Conservation (phyloP, 2,797 vertebrate genomes). For the Channa striata region DNA sequence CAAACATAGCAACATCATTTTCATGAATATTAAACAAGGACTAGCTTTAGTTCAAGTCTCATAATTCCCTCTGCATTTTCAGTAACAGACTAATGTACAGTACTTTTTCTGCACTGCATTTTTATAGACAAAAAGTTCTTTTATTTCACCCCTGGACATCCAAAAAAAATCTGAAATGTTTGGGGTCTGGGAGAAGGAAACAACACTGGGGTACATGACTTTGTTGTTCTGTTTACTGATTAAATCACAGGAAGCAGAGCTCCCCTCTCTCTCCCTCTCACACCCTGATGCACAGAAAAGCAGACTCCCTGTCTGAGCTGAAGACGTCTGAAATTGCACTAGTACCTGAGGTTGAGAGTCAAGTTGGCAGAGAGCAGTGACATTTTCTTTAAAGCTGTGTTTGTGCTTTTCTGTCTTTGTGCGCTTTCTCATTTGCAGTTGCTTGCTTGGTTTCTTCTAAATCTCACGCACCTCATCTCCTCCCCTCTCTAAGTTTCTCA, state of each 20-base stretch:
- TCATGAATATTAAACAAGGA: slow-evolving; percentile 43
- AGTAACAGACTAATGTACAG: not conserved
- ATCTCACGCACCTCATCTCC: slow-evolving; percentile 11
- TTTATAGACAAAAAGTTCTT: too few species aligned
- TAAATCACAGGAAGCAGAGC: slow-evolving; percentile 10
- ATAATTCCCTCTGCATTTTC: not conserved
- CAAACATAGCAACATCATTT: slow-evolving; percentile 21
- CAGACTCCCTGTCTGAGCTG: slow-evolving; percentile 4
- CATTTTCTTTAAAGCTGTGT: slow-evolving; percentile 53
- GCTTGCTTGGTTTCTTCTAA: slow-evolving; percentile 11
- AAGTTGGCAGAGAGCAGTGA: slow-evolving; percentile 38
- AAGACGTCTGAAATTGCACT: slow-evolving; percentile 20
- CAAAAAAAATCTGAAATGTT: slow-evolving; percentile 8
- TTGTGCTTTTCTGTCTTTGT: slow-evolving; percentile 18
- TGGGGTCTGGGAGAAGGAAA: slow-evolving; percentile 18
- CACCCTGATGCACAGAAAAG: not conserved
- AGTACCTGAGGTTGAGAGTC: slow-evolving; percentile 40
- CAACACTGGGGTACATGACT: slow-evolving; percentile 1
- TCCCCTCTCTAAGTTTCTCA: slow-evolving; percentile 23
- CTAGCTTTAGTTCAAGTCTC: slow-evolving; percentile 5
- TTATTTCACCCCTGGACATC: not conserved
- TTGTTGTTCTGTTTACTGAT: slow-evolving; percentile 20
- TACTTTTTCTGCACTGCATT: too few species aligned
- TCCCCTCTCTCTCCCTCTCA: slow-evolving; percentile 1
- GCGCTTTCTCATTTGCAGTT: slow-evolving; percentile 31